phyloP scores from a whole-genome alignment of 2,888 invertebrate genomes.

The Aphodius sticticus region DNA sequence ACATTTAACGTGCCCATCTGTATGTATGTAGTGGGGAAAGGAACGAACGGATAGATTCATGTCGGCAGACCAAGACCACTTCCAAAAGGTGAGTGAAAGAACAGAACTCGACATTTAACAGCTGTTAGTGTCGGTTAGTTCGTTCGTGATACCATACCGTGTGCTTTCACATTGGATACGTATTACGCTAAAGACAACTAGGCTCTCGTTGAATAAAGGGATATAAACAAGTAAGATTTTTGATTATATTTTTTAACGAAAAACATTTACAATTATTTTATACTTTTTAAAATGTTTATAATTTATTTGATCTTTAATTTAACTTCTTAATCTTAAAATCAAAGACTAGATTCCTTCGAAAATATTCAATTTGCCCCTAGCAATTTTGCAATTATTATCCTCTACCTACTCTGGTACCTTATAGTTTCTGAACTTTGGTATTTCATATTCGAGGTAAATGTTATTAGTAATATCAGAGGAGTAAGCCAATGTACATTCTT shows the following conservation, averaged over 20 bases:
- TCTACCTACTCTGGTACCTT: not conserved
- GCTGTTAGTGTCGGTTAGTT: slow-evolving; percentile 22
- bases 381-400: not conserved
- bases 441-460: not conserved
- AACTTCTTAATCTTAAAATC: not conserved
- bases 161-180: slow-evolving; percentile 14
- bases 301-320: not conserved
- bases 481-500: not conserved
- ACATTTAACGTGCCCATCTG: not conserved
- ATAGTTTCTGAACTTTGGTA: not conserved
- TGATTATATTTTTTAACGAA: not conserved
- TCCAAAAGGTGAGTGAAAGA: slow-evolving; percentile 63
- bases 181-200: not conserved
- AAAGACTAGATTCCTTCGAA: not conserved
- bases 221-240: not conserved
- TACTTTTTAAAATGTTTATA: not conserved
- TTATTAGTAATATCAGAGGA: not conserved
- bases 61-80: slow-evolving; percentile 71
- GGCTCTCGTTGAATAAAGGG: not conserved
- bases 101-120: slow-evolving; percentile 31
- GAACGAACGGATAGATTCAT: not conserved
- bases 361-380: not conserved
- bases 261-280: not conserved
- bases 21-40: slow-evolving; percentile 12
- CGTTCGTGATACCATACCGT: slow-evolving; percentile 18